Conservation (phyloP, 2,113 vertebrate species). For the Lasiurus cinereus region DNA sequence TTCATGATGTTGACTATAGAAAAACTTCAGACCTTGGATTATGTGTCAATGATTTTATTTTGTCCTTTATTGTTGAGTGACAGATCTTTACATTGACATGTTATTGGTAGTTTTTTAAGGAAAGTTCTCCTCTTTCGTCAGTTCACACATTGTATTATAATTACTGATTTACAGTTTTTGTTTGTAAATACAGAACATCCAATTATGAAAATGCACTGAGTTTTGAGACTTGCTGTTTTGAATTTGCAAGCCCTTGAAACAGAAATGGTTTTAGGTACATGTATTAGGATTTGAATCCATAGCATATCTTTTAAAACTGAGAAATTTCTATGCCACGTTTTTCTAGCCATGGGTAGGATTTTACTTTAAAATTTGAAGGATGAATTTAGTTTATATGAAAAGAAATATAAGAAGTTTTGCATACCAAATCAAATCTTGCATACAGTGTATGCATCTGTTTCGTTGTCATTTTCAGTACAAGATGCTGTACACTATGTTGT, state of each 20-base stretch:
- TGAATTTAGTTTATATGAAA: slow-evolving; percentile 42
- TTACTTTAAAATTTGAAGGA: background rate
- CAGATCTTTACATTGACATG: slow-evolving; percentile 37
- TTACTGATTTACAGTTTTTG: slow-evolving; percentile 54
- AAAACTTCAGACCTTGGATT: slow-evolving; percentile 50
- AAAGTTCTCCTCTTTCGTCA: slow-evolving; percentile 38
- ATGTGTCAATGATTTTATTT: background rate
- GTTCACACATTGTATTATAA: slow-evolving; percentile 34
- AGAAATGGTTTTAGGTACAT: slow-evolving; percentile 30
- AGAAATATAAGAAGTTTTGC: slow-evolving; percentile 37
- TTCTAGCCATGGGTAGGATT: slow-evolving; percentile 4
- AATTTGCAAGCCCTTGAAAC: slow-evolving; percentile 39
- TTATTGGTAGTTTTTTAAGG: slow-evolving; percentile 55
- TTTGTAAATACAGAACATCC: slow-evolving; percentile 40
- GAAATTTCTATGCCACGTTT: background rate
- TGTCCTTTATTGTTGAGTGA: slow-evolving; percentile 40
- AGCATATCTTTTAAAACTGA: slow-evolving; percentile 51
- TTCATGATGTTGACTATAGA: slow-evolving; percentile 30
- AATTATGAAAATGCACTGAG: slow-evolving; percentile 49
- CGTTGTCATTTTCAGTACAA: background rate
- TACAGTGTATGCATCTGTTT: background rate
- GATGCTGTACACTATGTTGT: background rate
- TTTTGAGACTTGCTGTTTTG: slow-evolving; percentile 55
- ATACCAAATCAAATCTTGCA: background rate
- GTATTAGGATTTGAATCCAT: slow-evolving; percentile 30